Conservation (phyloP, 2,113 vertebrate genomes). For the Siphamia tubifer region DNA sequence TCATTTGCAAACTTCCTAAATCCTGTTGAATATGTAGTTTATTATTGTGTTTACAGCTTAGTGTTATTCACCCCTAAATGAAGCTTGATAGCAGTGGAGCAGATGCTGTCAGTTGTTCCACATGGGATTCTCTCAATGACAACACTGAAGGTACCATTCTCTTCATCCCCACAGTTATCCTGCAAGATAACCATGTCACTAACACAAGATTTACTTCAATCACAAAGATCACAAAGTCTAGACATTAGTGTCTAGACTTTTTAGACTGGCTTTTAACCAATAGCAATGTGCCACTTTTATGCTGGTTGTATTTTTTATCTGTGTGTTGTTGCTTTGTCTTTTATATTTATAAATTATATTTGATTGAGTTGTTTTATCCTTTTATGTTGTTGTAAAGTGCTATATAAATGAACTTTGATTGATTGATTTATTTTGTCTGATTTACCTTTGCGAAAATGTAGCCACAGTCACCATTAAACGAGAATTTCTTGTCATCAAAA, state of each 20-base stretch:
- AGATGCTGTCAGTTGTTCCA: slow-evolving; percentile 84
- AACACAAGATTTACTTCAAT: neutral
- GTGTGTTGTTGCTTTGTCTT: no score
- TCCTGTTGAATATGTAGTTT: neutral
- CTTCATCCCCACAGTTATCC: slow-evolving; percentile 82
- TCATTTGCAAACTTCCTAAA: neutral
- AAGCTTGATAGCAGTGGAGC: slow-evolving; percentile 89
- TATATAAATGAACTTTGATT: no score
- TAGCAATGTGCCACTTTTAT: no score
- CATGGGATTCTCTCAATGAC: slow-evolving; percentile 88
- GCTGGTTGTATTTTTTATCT: no score
- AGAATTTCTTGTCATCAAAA: slow-evolving; percentile 88
- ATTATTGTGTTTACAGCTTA: neutral
- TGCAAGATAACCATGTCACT: slow-evolving; percentile 56
- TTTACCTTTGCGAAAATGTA: slow-evolving; percentile 89
- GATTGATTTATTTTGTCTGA: no score
- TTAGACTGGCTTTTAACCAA: no score
- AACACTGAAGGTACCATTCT: slow-evolving; percentile 82
- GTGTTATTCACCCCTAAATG: slow-evolving; percentile 81
- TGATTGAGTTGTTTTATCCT: no score
- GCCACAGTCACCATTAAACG: slow-evolving; percentile 88
- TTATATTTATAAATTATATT: no score
- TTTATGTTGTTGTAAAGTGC: no score
- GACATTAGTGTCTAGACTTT: neutral
- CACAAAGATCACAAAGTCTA: neutral